phyloP scores from a whole-genome alignment of 92 coral and sea anemone species.

The Hydrozoanthus gracilis region DNA sequence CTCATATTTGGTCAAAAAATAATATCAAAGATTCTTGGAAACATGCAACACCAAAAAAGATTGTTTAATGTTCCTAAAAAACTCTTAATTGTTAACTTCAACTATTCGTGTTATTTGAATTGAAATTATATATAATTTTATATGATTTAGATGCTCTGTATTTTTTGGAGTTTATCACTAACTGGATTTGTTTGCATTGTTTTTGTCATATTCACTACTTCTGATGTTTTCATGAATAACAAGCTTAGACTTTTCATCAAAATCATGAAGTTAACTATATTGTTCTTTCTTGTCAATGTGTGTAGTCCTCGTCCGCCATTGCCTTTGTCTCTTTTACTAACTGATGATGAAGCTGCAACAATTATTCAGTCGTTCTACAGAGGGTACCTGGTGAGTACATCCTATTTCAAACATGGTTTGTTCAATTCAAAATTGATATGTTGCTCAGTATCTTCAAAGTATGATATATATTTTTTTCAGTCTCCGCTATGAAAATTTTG shows the following conservation, averaged over 20 bases:
- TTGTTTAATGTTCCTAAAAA: neutral
- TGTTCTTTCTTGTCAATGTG: neutral
- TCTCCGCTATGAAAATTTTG: neutral
- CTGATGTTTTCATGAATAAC: neutral
- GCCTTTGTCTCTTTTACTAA: slow-evolving; percentile 88
- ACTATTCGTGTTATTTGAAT: no score
- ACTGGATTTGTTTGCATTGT: no score
- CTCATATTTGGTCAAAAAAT: no score
- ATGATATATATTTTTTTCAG: neutral
- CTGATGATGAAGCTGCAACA: slow-evolving; percentile 92
- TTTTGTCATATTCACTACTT: no score
- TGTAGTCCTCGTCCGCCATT: slow-evolving; percentile 92
- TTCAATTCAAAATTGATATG: neutral
- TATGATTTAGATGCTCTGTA: no score
- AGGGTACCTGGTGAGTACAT: slow-evolving; percentile 79
- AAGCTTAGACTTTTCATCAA: neutral
- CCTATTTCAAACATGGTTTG: neutral
- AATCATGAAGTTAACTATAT: neutral
- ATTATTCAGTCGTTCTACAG: slow-evolving; percentile 92
- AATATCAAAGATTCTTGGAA: no score
- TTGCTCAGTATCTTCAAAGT: neutral
- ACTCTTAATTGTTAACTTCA: no score
- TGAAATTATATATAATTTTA: no score
- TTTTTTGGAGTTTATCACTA: no score
- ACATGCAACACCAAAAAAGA: neutral